Evolutionary conservation across 2,888 invertebrate species (phyloP), one percentile per base, ranked within the genome.

Genomic region (Diadegma fenestrale): DNA sequence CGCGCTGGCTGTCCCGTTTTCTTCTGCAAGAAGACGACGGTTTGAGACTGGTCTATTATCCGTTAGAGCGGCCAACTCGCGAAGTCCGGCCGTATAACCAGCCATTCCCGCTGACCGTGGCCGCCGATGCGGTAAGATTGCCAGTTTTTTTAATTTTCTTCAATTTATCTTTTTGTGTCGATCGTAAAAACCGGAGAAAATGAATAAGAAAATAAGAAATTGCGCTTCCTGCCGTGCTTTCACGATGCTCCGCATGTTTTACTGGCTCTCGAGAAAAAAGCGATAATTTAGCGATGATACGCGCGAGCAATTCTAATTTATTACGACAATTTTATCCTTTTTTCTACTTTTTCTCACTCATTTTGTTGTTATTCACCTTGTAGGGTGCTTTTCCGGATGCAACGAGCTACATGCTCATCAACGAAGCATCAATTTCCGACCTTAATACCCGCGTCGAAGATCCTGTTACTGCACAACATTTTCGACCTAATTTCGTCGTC

Each of bases 401-500:
- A 76, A 95, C 96, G 5, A 95, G 96, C 33, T 97, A 95, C 91
- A 95, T 96, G 93, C 90, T 97, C 37, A 95, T 97, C 88, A 96
- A 96, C 89, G 95, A 96, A 75, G 95, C 95, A 0, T 97, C 97
- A 0, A 93, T 97, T 0, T 94, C 95, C 0, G 96, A 97, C 51
- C 92, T 97, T 48, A 97, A 97, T 90, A 94, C 92, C 0, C 95
- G 96, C 0, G 89, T 97, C 45, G 91, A 94, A 0, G 94, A 94
- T 48, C 93, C 95, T 6, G 95, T 97, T 0, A 91, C 94, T 19
- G 91, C 95, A 1, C 93, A 94, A 12, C 95, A 95, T 86, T 97
- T 97, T 92, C 95, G 97, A 64, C 96, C 96, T 0, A 97, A 97
- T 92, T 96, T 97, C 89, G 94, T 97, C 7, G 93, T 97, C 2